phyloP scores from a whole-genome alignment of 2,888 invertebrate species.

The Diploptera punctata region DNA sequence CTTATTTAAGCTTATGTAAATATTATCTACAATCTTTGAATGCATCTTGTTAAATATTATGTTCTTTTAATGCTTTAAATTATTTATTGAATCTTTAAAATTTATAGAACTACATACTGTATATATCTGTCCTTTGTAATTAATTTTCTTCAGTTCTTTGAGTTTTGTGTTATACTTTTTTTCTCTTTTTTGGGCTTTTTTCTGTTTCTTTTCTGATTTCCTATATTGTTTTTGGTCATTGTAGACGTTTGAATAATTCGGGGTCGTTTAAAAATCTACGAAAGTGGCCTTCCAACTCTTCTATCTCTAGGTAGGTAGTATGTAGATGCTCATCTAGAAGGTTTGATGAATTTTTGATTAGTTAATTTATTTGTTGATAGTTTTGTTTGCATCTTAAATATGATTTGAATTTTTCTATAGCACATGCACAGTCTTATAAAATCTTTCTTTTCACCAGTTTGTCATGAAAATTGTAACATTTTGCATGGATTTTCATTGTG shows the following conservation, averaged over 20 bases:
- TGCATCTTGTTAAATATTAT: no score
- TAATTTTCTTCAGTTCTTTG: background rate
- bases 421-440: no score
- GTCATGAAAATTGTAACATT: no score
- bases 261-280: slow-evolving; percentile 48
- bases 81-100: no score
- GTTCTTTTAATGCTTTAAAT: no score
- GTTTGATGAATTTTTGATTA: background rate
- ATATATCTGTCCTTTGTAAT: no score
- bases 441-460: no score
- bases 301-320: slow-evolving; percentile 47
- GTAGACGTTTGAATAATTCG: slow-evolving; percentile 57
- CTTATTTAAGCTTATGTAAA: no score
- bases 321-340: background rate
- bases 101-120: no score
- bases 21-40: no score
- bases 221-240: slow-evolving; percentile 47
- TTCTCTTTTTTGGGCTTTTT: background rate
- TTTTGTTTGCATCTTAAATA: background rate
- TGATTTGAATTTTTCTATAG: background rate
- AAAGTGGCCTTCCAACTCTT: slow-evolving; percentile 49
- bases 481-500: no score
- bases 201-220: slow-evolving; percentile 7
- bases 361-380: background rate
- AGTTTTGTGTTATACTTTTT: background rate